Conservation (phyloP, 2,113 vertebrate species). For the Gasterosteus aculeatus region DNA sequence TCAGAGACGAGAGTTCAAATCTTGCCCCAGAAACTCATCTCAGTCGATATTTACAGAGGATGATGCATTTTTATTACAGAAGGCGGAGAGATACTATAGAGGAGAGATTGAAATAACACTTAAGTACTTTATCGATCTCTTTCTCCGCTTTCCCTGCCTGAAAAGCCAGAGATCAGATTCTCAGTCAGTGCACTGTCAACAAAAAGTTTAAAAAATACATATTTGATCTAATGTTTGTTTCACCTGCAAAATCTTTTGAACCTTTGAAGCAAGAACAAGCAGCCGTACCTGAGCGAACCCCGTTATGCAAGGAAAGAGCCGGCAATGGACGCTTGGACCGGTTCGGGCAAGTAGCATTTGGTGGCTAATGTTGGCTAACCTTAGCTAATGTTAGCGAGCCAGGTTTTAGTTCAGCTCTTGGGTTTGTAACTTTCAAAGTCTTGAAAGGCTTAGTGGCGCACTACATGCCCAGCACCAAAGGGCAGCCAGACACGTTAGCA, state of each 20-base stretch:
- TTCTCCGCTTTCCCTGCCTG: constrained; percentile 17
- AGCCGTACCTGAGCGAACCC: background rate
- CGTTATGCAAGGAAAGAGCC: background rate
- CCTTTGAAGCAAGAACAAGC: background rate
- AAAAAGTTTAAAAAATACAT: constrained; percentile 19
- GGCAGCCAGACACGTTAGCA: background rate
- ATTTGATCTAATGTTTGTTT: background rate
- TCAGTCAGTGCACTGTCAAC: background rate
- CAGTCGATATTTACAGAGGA: constrained; percentile 37
- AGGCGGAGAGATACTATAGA: constrained; percentile 4
- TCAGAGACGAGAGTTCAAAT: background rate
- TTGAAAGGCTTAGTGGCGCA: background rate
- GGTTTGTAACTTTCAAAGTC: background rate
- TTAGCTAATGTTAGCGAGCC: background rate
- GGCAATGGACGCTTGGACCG: background rate
- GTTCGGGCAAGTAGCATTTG: background rate
- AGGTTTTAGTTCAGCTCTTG: background rate
- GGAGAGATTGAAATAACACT: constrained; percentile 38
- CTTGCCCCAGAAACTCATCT: constrained; percentile 37
- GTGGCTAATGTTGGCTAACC: background rate
- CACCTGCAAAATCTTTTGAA: background rate
- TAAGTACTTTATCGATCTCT: constrained; percentile 54
- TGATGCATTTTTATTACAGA: constrained; percentile 32
- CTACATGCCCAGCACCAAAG: background rate
- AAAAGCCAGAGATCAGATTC: constrained; percentile 27